A percentile compares a stretch with the other conserved stretches of the same genome.
These are phyloP conservation scores for Dascillus cervinus DNA, from an alignment of 2,888 invertebrate species.

Conservation along the genomic window DNA sequence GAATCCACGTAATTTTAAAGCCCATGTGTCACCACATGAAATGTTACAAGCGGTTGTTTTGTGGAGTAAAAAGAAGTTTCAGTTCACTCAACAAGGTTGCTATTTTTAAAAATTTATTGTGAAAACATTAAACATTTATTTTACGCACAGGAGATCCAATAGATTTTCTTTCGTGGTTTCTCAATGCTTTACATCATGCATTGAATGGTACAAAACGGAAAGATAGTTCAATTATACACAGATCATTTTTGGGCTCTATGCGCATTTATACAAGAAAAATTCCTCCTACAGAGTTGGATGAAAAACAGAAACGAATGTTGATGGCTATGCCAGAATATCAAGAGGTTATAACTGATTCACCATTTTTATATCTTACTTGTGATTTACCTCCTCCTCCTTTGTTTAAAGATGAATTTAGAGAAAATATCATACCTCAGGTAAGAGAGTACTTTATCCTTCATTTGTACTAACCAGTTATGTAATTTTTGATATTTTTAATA, in stretches of 20 bases:
- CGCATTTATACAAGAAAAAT: slow-evolving; percentile 86
- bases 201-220: slow-evolving; percentile 86
- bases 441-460: slow-evolving; percentile 98
- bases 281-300: slow-evolving; percentile 85
- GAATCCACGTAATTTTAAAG: slow-evolving; percentile 98
- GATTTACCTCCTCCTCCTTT: slow-evolving; percentile 96
- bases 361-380: slow-evolving; percentile 93
- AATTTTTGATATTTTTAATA: slow-evolving; percentile 2
- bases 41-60: slow-evolving; percentile 98
- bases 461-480: slow-evolving; percentile 42
- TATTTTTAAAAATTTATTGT: background rate
- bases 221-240: slow-evolving; percentile 87
- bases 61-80: slow-evolving; percentile 94
- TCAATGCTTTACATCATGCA: slow-evolving; percentile 92
- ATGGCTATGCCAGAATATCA: slow-evolving; percentile 78
- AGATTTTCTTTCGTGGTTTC: slow-evolving; percentile 96
- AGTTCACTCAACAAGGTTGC: slow-evolving; percentile 91
- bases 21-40: slow-evolving; percentile 99
- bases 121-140: background rate
- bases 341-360: slow-evolving; percentile 80
- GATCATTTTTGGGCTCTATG: slow-evolving; percentile 90
- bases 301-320: slow-evolving; percentile 75
- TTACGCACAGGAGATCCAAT: slow-evolving; percentile 79
- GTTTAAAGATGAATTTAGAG: slow-evolving; percentile 94
- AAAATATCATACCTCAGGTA: slow-evolving; percentile 98